Evolutionary conservation across 2,888 invertebrate genomes (phyloP), one percentile per base, ranked within the genome.

Genomic region (Germaria angustata): DNA sequence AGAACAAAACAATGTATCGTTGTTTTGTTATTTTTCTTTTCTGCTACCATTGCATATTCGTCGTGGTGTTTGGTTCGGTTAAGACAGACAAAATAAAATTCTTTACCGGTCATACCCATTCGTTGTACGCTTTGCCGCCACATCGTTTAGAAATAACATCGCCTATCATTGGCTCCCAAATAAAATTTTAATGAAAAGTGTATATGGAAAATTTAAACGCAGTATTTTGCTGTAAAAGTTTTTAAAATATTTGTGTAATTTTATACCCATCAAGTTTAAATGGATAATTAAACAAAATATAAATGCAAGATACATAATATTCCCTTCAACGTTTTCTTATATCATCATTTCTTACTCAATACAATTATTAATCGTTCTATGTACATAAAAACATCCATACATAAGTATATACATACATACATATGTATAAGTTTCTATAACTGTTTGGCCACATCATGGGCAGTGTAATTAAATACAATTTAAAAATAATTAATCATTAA

Each of bases 41-140:
- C 51, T 51, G 59, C 57, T 66, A 79, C 66, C 39, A 72, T 66
- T 59, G 32, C 39, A 49, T 51, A 17, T 55, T 57, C 46, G 46
- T 59, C 22, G 51, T 61, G 59, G 51, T 20, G 51, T 69, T 53
- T 61, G 51, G 59, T 78, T 63, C 32, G 39, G n/a, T 57, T 51
- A 81, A 72, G 41, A 41, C 55, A 76, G 66, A 59, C 72, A 72
- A 66, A 61, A 59, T 66, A 55, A 68, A 66, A 69, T 79, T 79
- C 75, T 79, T 57, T 79, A 57, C 82, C 82, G 82, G 82, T 66
- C 75, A 71, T 69, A 72, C 4, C 53, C 4, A 53, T 0, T 69
- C 68, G 46, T 81, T 53, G 7, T 34, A 66, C 51, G 53, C 41
- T 71, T 72, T 73, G 55, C 81, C 77, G 71, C 61, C 73, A 61